Conservation (phyloP, 2,888 invertebrate genomes). For the Adineta ricciae region DNA sequence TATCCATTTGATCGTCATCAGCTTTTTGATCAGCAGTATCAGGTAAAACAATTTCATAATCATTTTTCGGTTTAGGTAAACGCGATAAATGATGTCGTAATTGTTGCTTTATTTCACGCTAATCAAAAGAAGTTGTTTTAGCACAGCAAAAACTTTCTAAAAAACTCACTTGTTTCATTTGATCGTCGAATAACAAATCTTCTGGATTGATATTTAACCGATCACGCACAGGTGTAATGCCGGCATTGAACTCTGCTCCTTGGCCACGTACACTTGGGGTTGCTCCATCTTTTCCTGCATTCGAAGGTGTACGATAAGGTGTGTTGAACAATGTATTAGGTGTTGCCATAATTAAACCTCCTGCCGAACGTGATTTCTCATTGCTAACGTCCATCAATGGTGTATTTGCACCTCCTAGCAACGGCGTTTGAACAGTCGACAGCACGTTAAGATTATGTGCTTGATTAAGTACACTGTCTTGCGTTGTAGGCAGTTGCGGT, state of each 20-base stretch:
- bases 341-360: constrained; percentile 40
- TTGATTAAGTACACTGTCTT: constrained; percentile 72
- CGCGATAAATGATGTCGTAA: constrained; percentile 57
- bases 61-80: constrained; percentile 82
- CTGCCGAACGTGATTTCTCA: background rate
- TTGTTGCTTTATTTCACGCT: constrained; percentile 15
- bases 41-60: constrained; percentile 94
- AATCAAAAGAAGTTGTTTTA: background rate
- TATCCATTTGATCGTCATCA: constrained; percentile 45
- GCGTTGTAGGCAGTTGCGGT: constrained; percentile 71
- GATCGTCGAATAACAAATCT: constrained; percentile 54
- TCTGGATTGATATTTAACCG: constrained; percentile 88
- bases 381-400: constrained; percentile 56
- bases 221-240: constrained; percentile 71
- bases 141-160: too few species aligned
- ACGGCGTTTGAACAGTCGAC: constrained; percentile 89
- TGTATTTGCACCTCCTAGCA: constrained; percentile 88
- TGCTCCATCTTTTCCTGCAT: background rate
- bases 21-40: constrained; percentile 60
- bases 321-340: constrained; percentile 46
- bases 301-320: constrained; percentile 38
- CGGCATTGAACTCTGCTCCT: constrained; percentile 41
- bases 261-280: constrained; percentile 22
- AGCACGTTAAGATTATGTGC: constrained; percentile 97
- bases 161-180: constrained; percentile 7